A percentile compares a stretch with the other conserved stretches of the same genome.
These are phyloP conservation scores for Clostera curtula DNA, from an alignment of 2,888 invertebrate species.

Conservation along the genomic window DNA sequence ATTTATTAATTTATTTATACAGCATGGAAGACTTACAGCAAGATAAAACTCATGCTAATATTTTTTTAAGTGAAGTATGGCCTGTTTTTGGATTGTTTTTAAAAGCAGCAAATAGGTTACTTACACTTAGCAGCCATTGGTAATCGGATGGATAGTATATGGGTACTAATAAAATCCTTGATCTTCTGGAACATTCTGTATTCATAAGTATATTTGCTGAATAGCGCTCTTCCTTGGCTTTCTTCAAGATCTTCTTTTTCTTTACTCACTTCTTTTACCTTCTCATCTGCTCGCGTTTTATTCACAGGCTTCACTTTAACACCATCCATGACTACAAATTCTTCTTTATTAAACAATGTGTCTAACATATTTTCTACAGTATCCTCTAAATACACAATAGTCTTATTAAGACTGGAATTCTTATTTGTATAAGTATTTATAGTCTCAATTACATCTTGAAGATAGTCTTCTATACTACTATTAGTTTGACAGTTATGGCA, in stretches of 20 bases:
- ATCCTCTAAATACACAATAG: constrained; percentile 54
- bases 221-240: constrained; percentile 39
- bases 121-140: constrained; percentile 80
- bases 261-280: constrained; percentile 12
- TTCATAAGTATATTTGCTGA: constrained; percentile 60
- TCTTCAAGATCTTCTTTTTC: constrained; percentile 20
- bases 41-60: too few species aligned
- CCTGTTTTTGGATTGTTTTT: too few species aligned
- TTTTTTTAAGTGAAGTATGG: too few species aligned
- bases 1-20: not conserved
- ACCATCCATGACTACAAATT: constrained; percentile 74
- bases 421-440: constrained; percentile 42
- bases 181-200: constrained; percentile 75
- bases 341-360: constrained; percentile 68
- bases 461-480: constrained; percentile 31
- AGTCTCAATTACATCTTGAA: constrained; percentile 44
- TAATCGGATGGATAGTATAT: constrained; percentile 78
- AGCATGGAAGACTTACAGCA: too few species aligned
- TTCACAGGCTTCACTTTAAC: constrained; percentile 61
- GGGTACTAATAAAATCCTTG: constrained; percentile 74
- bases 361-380: constrained; percentile 75
- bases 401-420: constrained; percentile 48
- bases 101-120: too few species aligned
- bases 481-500: constrained; percentile 67
- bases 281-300: constrained; percentile 11